A percentile compares a stretch with the other conserved stretches of the same genome.
phyloP scores from a whole-genome alignment of 2,113 vertebrate genomes.

The Rhineura floridana region DNA sequence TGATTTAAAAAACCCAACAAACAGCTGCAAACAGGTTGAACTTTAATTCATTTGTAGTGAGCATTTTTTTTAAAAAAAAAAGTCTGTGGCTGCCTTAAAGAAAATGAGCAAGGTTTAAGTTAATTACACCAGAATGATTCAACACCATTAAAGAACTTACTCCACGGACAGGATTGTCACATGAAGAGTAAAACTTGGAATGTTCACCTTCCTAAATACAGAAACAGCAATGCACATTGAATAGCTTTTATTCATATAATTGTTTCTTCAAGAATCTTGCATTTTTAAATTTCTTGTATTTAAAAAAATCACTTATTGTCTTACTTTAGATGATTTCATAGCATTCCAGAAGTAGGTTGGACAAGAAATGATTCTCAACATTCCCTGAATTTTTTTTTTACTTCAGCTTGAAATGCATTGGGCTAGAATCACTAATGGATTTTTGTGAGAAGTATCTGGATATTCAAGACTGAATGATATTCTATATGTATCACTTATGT shows the following conservation, averaged over 20 bases:
- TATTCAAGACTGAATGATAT: not conserved
- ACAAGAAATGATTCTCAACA: not conserved
- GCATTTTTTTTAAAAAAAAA: constrained; percentile 1
- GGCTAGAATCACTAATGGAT: not conserved
- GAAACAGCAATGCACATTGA: not conserved
- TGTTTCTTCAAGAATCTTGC: not conserved
- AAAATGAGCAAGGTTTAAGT: constrained; percentile 22
- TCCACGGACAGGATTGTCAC: not conserved
- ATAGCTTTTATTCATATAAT: not conserved
- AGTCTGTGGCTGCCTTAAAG: not conserved
- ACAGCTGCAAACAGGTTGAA: constrained; percentile 40
- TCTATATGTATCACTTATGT: not conserved
- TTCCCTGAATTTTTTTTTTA: too few species aligned
- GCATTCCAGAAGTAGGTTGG: not conserved
- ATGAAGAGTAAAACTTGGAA: not conserved
- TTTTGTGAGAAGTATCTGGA: not conserved
- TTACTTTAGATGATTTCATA: not conserved
- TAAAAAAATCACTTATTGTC: not conserved
- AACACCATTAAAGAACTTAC: not conserved
- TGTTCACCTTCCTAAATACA: not conserved
- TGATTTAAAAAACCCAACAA: constrained; percentile 53
- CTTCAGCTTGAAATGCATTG: not conserved
- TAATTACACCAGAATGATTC: not conserved
- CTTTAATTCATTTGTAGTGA: constrained; percentile 24
- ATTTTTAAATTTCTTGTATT: too few species aligned